Base-by-base conservation (phyloP, 2,797 vertebrate species). In the Acipenser oxyrinchus region DNA sequence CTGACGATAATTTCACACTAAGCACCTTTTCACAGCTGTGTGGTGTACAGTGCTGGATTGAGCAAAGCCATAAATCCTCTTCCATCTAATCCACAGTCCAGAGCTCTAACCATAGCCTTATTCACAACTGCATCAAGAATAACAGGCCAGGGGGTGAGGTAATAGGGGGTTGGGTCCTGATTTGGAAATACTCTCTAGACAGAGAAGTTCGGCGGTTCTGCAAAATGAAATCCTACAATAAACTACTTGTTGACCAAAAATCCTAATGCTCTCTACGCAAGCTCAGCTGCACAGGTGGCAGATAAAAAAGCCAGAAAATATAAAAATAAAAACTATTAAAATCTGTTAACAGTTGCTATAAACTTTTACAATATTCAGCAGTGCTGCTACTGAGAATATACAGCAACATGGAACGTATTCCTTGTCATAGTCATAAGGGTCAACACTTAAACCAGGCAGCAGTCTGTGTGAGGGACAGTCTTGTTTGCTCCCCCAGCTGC, bases 281-380 rank as follows among this genome's bases (percentile, higher is more conserved):
- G 11, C 9, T 58, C 55, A 6, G 11, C 55, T 58, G 55, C 11
- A 58, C 12, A 10, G 55, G 12, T 13, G 6, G 55, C 55, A 58
- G 55, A 11, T 10, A 58, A 13, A 58, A 58, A 58, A 58, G 1
- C 55, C 13, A 37, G 23, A 37, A 37, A 37, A 37, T 37, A 37
- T 37, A 18, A 37, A 37, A 13, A 12, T 13, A 58, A 58, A 7
- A n/a, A 58, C 55, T 13, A 58, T 58, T 8, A 58, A 58, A 58
- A 58, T 58, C 55, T 58, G 55, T 58, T 58, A 58, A 58, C 55
- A 58, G 55, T 58, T n/a, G 55, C 55, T 58, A 58, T 58, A 58
- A 58, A 58, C 55, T 58, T 58, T 58, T 58, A 58, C 11, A 58
- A 58, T 58, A 58, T 58, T 58, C 55, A 58, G 55, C 55, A 58